Evolutionary conservation across 2,113 vertebrate species (phyloP).

Genomic region (Xiphias gladius): DNA sequence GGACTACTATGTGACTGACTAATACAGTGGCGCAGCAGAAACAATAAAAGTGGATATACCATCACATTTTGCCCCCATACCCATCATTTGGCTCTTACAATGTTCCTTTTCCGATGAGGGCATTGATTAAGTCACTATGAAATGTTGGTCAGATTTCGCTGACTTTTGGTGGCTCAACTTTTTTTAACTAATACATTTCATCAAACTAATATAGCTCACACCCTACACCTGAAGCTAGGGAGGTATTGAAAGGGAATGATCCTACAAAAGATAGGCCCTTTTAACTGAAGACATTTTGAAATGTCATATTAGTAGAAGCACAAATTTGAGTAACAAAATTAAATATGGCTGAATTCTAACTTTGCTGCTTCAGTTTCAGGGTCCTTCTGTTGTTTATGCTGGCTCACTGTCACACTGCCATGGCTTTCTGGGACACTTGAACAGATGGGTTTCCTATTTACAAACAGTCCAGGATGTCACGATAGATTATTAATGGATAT

Average conservation of each 20-base stretch:
- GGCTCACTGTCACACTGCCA: neutral
- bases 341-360: neutral
- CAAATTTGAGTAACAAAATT: neutral
- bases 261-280: neutral
- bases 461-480: neutral
- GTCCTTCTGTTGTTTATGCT: neutral
- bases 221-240: too few species aligned
- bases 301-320: neutral
- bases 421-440: neutral
- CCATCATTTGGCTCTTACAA: too few species aligned
- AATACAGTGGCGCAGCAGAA: neutral
- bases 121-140: too few species aligned
- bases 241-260: too few species aligned
- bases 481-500: neutral
- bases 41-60: too few species aligned
- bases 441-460: neutral
- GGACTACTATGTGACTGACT: neutral
- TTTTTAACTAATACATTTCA: neutral
- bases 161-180: neutral
- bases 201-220: neutral
- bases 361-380: conserved; percentile 2
- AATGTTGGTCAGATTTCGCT: too few species aligned
- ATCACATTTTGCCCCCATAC: too few species aligned
- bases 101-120: too few species aligned
- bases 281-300: neutral